Evolutionary conservation across 2,888 invertebrate genomes (phyloP), one percentile per base, ranked within the genome.

Genomic region (Sthenelais limicola): DNA sequence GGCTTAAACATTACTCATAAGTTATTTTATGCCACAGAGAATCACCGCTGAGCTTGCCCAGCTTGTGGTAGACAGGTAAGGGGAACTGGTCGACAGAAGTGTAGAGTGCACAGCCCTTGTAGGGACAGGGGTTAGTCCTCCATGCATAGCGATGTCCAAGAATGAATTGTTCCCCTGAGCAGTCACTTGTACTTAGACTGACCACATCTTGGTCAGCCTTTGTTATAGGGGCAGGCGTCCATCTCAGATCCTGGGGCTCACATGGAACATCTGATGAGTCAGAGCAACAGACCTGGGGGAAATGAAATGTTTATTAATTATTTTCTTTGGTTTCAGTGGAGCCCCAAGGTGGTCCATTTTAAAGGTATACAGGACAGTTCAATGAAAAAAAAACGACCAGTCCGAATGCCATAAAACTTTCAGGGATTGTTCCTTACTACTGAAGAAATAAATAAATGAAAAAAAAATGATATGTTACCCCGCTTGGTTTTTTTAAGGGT

Each of bases 81-180:
- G 75, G 75, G 9, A 75, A 69, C 24, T 62, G 30, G 30, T 74
- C 72, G 43, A 68, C 73, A 15, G 38, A 28, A 32, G 68, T 68
- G 68, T 75, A 75, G 21, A 75, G 32, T 28, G 75, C 35, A 47
- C 75, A 75, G 24, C 33, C 21, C 33, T 71, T 51, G 21, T 71
- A 47, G 15, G 51, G 43, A 47, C 75, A 75, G 1, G 75, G 75
- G 21, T 71, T 48, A 21, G 68, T 68, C 49, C 69, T 51, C 75
- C 75, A 75, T 26, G 51, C 38, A 28, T 75, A 75, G 0, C 75
- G 56, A 30, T 56, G 56, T 4, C 56, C 56, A 15, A 56, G 26
- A 2, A 56, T 12, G n/a, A n/a, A n/a, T 5, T 56, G 56, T 21
- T 56, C 56, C 1, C 32, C 30, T n/a, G 12, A 5, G 21, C 56